Evolutionary conservation across 2,797 vertebrate genomes (phyloP).

Genomic region (Pogoniulus pusillus): DNA sequence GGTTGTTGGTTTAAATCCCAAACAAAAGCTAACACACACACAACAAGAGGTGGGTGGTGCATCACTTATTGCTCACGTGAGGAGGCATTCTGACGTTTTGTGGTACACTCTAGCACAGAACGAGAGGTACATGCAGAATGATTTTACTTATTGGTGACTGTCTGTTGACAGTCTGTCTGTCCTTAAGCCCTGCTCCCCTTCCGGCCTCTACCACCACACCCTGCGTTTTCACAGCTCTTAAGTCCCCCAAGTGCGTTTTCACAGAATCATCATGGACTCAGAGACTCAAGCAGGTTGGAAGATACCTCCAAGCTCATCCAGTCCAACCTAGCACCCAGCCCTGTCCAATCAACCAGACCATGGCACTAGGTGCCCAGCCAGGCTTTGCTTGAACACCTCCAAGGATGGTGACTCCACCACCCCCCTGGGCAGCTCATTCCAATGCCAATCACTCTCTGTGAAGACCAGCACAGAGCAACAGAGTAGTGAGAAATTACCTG

Average conservation of each 20-base stretch:
- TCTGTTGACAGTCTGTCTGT: no score
- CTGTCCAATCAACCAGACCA: no score
- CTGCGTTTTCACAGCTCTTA: conserved; percentile 25
- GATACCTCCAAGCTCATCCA: no score
- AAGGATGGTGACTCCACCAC: no score
- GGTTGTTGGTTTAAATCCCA: conserved; percentile 47
- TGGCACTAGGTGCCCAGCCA: no score
- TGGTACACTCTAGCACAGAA: not conserved
- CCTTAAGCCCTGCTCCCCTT: not conserved
- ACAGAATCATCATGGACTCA: no score
- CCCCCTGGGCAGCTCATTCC: no score
- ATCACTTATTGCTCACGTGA: not conserved
- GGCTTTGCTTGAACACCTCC: no score
- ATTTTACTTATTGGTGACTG: not conserved
- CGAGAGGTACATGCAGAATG: not conserved
- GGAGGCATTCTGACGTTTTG: not conserved
- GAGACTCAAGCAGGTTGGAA: no score
- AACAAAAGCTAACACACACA: conserved; percentile 11
- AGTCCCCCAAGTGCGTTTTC: not conserved
- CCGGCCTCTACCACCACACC: not conserved
- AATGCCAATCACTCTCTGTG: no score
- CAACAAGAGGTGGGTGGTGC: not conserved
- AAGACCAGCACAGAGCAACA: not conserved
- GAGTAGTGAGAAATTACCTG: not conserved
- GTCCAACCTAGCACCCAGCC: no score